Percentiles rank a stretch among this genome's conserved stretches.
Conservation (phyloP, 1,140 invertebrate genomes). For the Tyrophagus putrescentiae region DNA sequence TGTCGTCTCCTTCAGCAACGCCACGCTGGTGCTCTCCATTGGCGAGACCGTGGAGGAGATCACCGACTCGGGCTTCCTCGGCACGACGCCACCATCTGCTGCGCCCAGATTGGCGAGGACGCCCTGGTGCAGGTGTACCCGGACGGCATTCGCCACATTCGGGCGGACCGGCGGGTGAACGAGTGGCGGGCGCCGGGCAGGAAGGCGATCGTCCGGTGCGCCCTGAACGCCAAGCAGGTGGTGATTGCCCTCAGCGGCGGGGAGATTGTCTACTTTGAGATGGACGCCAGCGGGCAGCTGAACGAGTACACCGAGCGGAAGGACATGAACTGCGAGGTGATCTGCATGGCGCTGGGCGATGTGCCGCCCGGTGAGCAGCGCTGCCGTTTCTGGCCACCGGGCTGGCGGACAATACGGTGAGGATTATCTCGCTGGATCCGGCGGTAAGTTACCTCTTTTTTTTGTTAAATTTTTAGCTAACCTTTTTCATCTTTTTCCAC, state of each 20-base stretch:
- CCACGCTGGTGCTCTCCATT: conserved; percentile 94
- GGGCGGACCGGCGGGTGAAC: conserved; percentile 90
- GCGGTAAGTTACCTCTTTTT: conserved; percentile 42
- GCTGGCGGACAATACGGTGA: conserved; percentile 84
- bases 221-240: conserved; percentile 94
- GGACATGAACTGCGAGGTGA: conserved; percentile 87
- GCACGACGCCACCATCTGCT: conserved; percentile 94
- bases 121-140: conserved; percentile 95
- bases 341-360: conserved; percentile 93
- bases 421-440: conserved; percentile 93
- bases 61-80: conserved; percentile 95
- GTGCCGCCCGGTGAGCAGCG: conserved; percentile 87
- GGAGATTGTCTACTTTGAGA: conserved; percentile 98
- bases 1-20: conserved; percentile 99
- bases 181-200: conserved; percentile 98
- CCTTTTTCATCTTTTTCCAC: not conserved
- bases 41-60: conserved; percentile 99
- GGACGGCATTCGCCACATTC: conserved; percentile 94
- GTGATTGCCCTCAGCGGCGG: conserved; percentile 94
- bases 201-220: conserved; percentile 91
- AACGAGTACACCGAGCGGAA: conserved; percentile 83
- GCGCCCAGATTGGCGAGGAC: conserved; percentile 91
- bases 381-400: conserved; percentile 94
- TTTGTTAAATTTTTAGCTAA: conserved; percentile 11
- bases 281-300: conserved; percentile 91